Evolutionary conservation across 2,888 invertebrate species (phyloP), one percentile per base, ranked within the genome.

Genomic region (Abrostola tripartita): DNA sequence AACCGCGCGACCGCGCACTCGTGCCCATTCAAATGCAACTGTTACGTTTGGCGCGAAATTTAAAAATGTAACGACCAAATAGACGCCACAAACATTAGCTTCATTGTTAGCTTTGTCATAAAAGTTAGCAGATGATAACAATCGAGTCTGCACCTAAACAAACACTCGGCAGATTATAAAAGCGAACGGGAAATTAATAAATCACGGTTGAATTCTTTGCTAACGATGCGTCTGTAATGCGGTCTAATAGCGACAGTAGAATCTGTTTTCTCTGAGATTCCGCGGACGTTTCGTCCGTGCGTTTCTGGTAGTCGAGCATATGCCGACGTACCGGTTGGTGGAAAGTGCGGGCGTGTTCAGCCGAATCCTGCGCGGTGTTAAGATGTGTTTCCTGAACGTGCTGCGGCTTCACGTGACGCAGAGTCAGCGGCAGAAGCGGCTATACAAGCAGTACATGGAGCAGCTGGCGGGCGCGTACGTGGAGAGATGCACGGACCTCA

Each of bases 361-460:
- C 54, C 81, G 85, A 56, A 66, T 88, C 78, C 77, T 90, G 62
- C 74, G 76, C 37, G 69, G 76, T 68, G 68, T 87, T 44, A 92
- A 90, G 81, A 96, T 96, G 96, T 96, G 96, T 84, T 95, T 96
- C 81, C 86, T 96, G 12, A 95, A 95, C 84, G 93, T 95, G 52
- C 78, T 96, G 49, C 92, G 95, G 7, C 84, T 95, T 37, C 95
- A 95, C 71, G 94, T 95, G 44, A 92, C 93, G 12, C 95, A 95
- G 71, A 93, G 87, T 62, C 95, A 95, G 77, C 86, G 93, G 12
- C 95, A 95, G 85, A 95, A 95, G 84, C 87, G 94, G 7, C 80
- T 95, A 35, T 95, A 95, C 81, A 95, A 94, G 82, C 94, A 94
- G 75, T 95, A 95, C 61, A 92, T 93, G 90, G 93, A 94, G 54